phyloP scores from a whole-genome alignment of 2,797 vertebrate species.

The Pseudomugil tenellus region DNA sequence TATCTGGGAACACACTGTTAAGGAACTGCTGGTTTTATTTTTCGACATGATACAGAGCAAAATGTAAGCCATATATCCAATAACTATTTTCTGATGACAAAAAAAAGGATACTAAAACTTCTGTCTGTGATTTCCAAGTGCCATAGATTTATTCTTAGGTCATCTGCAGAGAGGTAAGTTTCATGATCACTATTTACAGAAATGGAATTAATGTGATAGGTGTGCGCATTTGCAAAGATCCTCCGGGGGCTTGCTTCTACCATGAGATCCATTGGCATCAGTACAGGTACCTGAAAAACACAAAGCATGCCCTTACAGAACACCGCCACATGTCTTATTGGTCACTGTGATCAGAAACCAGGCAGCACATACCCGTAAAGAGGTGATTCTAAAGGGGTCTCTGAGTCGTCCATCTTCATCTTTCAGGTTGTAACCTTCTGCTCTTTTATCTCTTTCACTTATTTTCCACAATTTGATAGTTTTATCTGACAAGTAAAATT shows the following conservation, averaged over 20 bases:
- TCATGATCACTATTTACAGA: conserved; percentile 98
- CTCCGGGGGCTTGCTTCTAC: conserved; percentile 96
- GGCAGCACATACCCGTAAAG: conserved; percentile 88
- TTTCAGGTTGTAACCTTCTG: conserved; percentile 97
- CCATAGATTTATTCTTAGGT: conserved; percentile 97
- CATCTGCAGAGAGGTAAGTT: conserved; percentile 97
- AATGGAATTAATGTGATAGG: conserved; percentile 99
- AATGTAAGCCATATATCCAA: no score
- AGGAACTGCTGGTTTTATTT: conserved; percentile 64
- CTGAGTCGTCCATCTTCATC: conserved; percentile 97
- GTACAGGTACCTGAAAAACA: conserved; percentile 96
- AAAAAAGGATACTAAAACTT: conserved; percentile 95
- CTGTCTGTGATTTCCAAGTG: conserved; percentile 98
- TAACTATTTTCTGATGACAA: no score
- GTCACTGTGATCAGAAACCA: no score
- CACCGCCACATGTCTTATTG: no score
- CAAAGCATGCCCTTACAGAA: no score
- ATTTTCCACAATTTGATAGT: conserved; percentile 99
- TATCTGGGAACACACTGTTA: conserved; percentile 85
- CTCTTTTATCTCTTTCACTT: conserved; percentile 97
- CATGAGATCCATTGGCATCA: conserved; percentile 99
- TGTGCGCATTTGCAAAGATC: conserved; percentile 98
- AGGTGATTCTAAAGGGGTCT: conserved; percentile 93
- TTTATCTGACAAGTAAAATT: no score
- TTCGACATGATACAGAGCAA: no score